These are phyloP conservation scores for Ophion ventricosus DNA, from an alignment of 2,888 invertebrate species.

Conservation along the genomic window DNA sequence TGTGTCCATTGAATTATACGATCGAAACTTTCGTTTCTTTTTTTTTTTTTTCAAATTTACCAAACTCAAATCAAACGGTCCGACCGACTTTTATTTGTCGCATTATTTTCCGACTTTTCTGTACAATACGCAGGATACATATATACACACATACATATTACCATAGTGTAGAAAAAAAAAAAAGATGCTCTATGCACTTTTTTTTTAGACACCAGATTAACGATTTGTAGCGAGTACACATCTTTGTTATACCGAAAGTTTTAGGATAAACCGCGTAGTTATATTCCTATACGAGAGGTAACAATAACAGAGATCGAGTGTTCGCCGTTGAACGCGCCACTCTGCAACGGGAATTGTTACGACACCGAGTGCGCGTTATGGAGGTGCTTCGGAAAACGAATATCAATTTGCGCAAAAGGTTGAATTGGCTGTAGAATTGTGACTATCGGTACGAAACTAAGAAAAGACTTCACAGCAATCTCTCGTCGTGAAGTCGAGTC, in stretches of 20 bases:
- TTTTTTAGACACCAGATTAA: conserved; percentile 30
- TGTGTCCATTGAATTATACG: not conserved
- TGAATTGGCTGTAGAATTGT: conserved; percentile 11
- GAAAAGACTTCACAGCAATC: not conserved
- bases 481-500: not conserved
- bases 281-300: conserved; percentile 3
- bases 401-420: conserved; percentile 10
- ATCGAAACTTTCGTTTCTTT: not conserved
- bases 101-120: not conserved
- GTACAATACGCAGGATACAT: conserved; percentile 14
- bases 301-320: conserved; percentile 16
- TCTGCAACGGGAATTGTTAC: conserved; percentile 45
- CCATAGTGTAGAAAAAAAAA: conserved; percentile 25
- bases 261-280: conserved; percentile 32
- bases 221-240: conserved; percentile 44
- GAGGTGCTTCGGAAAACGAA: not conserved
- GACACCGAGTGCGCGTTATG: conserved; percentile 9
- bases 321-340: conserved; percentile 24
- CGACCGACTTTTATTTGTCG: conserved; percentile 3
- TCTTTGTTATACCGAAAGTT: conserved; percentile 43
- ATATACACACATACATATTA: not conserved
- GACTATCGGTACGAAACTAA: conserved; percentile 14
- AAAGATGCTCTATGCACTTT: conserved; percentile 36
- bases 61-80: conserved; percentile 9
- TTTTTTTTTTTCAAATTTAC: not conserved